phyloP scores from a whole-genome alignment of 2,888 invertebrate species.

The Cephus pygmeus region DNA sequence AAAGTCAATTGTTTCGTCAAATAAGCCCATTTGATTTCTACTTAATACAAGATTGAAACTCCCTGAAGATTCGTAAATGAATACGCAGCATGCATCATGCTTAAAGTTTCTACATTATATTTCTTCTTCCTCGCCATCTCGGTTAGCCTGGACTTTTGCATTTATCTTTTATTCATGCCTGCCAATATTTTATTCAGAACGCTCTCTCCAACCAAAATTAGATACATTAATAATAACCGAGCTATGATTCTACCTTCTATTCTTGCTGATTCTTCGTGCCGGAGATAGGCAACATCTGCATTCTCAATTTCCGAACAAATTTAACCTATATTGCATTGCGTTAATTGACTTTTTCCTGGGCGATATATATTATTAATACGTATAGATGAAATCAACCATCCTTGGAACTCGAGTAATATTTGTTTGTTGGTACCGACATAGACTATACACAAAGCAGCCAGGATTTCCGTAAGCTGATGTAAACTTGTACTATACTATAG shows the following conservation, averaged over 20 bases:
- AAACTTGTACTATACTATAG: too few relatives aligned
- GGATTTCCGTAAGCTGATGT: too few relatives aligned
- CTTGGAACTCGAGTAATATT: too few relatives aligned
- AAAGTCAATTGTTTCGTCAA: background rate
- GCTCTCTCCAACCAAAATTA: background rate
- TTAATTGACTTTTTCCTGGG: too few relatives aligned
- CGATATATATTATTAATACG: too few relatives aligned
- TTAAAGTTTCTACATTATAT: background rate
- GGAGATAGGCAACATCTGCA: background rate
- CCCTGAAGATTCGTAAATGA: background rate
- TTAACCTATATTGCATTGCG: background rate
- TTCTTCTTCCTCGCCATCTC: background rate
- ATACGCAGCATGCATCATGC: background rate
- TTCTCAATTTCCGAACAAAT: background rate
- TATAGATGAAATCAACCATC: too few relatives aligned
- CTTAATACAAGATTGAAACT: background rate
- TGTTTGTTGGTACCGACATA: too few relatives aligned
- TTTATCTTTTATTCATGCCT: constrained; percentile 33
- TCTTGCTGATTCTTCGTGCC: background rate
- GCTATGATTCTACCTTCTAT: background rate
- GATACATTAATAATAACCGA: background rate
- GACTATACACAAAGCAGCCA: too few relatives aligned
- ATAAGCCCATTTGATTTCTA: background rate
- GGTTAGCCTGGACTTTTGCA: constrained; percentile 23
- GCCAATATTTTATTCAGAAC: background rate